Percentiles rank a stretch among this genome's conserved stretches.
Evolutionary conservation across 2,888 invertebrate genomes (phyloP).

Genomic region (Seira sanloemensis): DNA sequence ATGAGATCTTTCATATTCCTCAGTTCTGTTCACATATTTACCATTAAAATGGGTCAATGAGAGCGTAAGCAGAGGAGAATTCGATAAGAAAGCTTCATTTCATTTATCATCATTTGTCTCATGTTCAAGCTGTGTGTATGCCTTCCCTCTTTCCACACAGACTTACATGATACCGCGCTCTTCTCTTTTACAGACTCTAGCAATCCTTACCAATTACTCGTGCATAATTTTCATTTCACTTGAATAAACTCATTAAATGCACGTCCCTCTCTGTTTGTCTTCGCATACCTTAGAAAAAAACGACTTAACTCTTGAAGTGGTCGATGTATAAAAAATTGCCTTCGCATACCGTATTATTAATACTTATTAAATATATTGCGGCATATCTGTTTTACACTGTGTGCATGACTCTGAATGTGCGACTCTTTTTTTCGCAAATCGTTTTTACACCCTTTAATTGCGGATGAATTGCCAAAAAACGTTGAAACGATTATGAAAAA

Average conservation of each 20-base stretch:
- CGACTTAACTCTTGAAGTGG: no score
- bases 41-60: slow-evolving; percentile 51
- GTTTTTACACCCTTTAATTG: slow-evolving; percentile 30
- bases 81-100: slow-evolving; percentile 54
- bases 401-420: slow-evolving; percentile 17
- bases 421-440: background rate
- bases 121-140: background rate
- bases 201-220: slow-evolving; percentile 9
- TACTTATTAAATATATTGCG: slow-evolving; percentile 1
- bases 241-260: slow-evolving; percentile 13
- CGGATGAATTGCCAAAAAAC: slow-evolving; percentile 38
- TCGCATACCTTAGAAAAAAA: background rate
- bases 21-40: no score
- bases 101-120: slow-evolving; percentile 36
- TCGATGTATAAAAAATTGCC: no score
- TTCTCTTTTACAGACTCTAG: slow-evolving; percentile 11
- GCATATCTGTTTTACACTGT: background rate
- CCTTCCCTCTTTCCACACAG: background rate
- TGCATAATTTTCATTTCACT: slow-evolving; percentile 13
- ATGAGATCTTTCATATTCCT: no score
- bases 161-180: background rate
- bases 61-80: slow-evolving; percentile 47
- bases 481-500: slow-evolving; percentile 9
- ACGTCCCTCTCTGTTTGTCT: slow-evolving; percentile 2
- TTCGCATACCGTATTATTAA: background rate